Evolutionary conservation across 2,113 vertebrate genomes (phyloP).

Genomic region (Stegostoma tigrinum): DNA sequence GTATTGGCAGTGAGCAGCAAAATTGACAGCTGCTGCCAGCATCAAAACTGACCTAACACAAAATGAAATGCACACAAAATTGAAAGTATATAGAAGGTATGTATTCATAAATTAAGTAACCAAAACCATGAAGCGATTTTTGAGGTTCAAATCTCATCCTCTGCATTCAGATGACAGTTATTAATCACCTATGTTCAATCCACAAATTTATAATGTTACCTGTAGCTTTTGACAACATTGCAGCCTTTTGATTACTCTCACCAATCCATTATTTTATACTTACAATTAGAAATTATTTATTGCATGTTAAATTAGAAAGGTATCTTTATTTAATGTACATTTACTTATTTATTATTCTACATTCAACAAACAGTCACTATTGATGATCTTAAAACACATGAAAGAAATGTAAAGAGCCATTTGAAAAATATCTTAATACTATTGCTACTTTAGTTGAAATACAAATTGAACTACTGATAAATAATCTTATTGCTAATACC

Average conservation of each 20-base stretch:
- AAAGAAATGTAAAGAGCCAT: not conserved
- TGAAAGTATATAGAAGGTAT: not conserved
- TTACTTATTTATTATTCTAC: not conserved
- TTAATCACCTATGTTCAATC: not conserved
- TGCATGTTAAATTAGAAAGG: not conserved
- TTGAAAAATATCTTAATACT: not conserved
- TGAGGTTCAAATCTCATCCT: not conserved
- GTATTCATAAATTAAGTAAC: not conserved
- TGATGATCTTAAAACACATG: not conserved
- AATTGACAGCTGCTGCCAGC: slow-evolving; percentile 1
- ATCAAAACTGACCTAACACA: slow-evolving; percentile 16
- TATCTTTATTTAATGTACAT: not conserved
- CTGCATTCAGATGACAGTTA: not conserved
- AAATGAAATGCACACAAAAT: not conserved
- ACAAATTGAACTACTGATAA: not conserved
- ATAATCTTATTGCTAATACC: too few relatives aligned
- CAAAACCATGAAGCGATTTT: not conserved
- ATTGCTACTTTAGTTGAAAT: not conserved
- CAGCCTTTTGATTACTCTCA: not conserved
- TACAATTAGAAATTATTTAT: not conserved
- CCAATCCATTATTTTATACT: not conserved
- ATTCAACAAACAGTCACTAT: not conserved
- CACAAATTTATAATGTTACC: not conserved
- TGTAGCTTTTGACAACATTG: not conserved
- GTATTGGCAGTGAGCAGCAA: slow-evolving; percentile 1